Conservation (phyloP, 2,113 vertebrate species). For the Dicentrarchus labrax region DNA sequence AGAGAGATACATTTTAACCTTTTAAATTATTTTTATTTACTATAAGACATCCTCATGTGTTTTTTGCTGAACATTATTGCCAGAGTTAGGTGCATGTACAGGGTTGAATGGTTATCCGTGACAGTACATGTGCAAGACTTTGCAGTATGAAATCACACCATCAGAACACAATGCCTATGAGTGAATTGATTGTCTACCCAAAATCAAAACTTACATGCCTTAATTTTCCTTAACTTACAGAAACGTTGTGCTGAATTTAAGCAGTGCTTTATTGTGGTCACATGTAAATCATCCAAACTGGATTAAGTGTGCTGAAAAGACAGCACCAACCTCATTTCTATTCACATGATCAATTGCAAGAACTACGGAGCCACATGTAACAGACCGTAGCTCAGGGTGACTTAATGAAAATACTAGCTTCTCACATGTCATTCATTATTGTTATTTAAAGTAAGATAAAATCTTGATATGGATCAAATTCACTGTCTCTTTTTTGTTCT, state of each 20-base stretch:
- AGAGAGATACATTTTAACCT: no score
- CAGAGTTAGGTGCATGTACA: background rate
- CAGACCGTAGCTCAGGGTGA: background rate
- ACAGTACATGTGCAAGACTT: background rate
- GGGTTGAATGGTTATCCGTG: background rate
- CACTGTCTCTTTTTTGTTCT: background rate
- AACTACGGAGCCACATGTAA: background rate
- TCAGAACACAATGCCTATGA: background rate
- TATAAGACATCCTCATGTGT: background rate
- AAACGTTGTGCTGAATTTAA: background rate
- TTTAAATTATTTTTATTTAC: no score
- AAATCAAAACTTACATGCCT: background rate
- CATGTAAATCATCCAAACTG: slow-evolving; percentile 37
- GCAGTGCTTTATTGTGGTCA: slow-evolving; percentile 31
- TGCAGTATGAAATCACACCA: background rate
- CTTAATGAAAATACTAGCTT: background rate
- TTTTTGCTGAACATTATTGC: background rate
- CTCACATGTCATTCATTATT: background rate
- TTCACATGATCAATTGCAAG: slow-evolving; percentile 21
- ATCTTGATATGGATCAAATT: background rate
- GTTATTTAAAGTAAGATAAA: background rate
- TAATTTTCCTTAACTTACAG: background rate
- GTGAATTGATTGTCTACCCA: background rate
- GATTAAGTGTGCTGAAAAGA: slow-evolving; percentile 14
- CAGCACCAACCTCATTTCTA: slow-evolving; percentile 5